Percentiles rank a stretch among this genome's conserved stretches.
Evolutionary conservation across 2,113 vertebrate genomes (phyloP).

Genomic region (Elachura formosa): DNA sequence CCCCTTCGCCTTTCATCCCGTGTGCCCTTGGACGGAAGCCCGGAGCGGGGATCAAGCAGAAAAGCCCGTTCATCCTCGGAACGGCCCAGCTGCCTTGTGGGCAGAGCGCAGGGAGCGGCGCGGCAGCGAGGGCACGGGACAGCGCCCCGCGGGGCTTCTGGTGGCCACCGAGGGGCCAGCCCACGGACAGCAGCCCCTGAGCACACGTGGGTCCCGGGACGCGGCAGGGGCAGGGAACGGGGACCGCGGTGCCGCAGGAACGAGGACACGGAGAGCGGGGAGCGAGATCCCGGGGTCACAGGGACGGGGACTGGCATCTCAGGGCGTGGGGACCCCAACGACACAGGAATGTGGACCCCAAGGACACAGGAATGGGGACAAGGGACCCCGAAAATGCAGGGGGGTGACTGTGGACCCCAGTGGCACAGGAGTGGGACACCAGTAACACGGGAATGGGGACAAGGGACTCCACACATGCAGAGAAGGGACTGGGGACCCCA

Average conservation of each 20-base stretch:
- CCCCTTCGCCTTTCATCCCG: conserved; percentile 43
- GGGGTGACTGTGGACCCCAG: fast-evolving
- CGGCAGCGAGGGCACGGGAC: fast-evolving
- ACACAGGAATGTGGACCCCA: too few relatives aligned
- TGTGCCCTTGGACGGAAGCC: conserved; percentile 24
- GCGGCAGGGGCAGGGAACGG: fast-evolving
- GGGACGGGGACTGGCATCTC: too few relatives aligned
- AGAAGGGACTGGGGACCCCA: too few relatives aligned
- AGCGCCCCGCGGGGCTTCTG: too few relatives aligned
- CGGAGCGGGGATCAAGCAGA: neutral
- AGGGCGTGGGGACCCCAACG: too few relatives aligned
- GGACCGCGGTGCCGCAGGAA: neutral
- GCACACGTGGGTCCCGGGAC: fast-evolving
- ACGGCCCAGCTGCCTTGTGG: conserved; percentile 4
- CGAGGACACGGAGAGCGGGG: neutral
- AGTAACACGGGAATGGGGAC: neutral
- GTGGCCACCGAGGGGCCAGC: too few relatives aligned
- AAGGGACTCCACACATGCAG: neutral
- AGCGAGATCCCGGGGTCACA: fast-evolving
- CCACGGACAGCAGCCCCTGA: fast-evolving
- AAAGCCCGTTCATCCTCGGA: conserved; percentile 48
- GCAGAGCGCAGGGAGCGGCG: neutral
- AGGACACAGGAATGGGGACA: neutral
- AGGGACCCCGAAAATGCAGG: neutral
- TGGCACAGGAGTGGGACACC: neutral